phyloP scores from a whole-genome alignment of 1,140 invertebrate species.

The Epicauta chinensis region DNA sequence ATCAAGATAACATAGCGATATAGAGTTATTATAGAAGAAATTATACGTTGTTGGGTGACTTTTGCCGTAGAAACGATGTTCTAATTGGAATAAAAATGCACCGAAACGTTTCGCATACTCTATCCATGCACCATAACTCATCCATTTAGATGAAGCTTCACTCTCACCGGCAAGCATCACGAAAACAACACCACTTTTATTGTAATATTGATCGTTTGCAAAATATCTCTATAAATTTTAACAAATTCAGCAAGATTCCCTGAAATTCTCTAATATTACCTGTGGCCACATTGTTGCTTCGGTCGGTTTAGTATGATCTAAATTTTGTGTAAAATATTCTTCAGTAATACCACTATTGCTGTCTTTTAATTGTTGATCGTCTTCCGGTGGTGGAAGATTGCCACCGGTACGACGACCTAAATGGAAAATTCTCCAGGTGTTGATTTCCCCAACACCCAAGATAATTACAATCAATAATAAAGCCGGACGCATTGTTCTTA shows the following conservation, averaged over 20 bases:
- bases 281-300: constrained; percentile 65
- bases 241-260: too few species aligned
- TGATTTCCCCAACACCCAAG: too few species aligned
- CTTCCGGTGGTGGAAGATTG: constrained; percentile 32
- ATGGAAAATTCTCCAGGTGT: too few species aligned
- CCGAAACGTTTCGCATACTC: constrained; percentile 72
- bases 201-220: constrained; percentile 66
- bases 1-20: background rate
- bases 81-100: constrained; percentile 79
- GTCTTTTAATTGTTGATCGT: constrained; percentile 36
- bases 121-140: constrained; percentile 78
- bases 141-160: constrained; percentile 66
- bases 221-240: constrained; percentile 69
- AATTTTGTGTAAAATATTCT: constrained; percentile 68
- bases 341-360: constrained; percentile 44
- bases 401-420: constrained; percentile 32
- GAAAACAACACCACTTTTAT: constrained; percentile 68
- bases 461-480: too few species aligned
- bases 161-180: constrained; percentile 86
- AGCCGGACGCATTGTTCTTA: too few species aligned
- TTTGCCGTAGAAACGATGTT: constrained; percentile 92
- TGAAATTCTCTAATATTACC: too few species aligned
- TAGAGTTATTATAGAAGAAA: background rate
- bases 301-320: constrained; percentile 73
- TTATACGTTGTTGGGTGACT: constrained; percentile 78